Evolutionary conservation across 2,797 vertebrate species (phyloP).

Genomic region (Rousettus madagascariensis): DNA sequence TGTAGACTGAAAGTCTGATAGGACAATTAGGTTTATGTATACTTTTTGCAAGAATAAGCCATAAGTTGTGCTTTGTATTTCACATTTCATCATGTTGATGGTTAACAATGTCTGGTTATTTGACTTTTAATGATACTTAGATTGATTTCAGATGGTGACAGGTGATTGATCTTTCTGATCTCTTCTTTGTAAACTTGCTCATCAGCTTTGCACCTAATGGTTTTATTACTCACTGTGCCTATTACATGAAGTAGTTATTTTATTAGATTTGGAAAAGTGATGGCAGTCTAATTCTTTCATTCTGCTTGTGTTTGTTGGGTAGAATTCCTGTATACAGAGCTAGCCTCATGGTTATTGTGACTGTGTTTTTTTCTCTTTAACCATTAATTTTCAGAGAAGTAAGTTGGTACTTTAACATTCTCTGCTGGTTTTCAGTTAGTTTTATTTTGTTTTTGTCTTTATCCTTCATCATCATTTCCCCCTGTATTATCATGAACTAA

Average conservation of each 20-base stretch:
- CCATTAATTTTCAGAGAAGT: slow-evolving; percentile 31
- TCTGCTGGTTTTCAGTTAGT: background rate
- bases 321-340: background rate
- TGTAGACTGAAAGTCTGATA: background rate
- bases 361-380: background rate
- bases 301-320: slow-evolving; percentile 1
- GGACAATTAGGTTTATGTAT: background rate
- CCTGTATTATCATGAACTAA: background rate
- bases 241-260: background rate
- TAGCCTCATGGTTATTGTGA: background rate
- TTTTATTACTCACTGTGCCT: background rate
- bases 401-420: background rate
- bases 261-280: background rate
- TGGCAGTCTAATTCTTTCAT: background rate
- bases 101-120: background rate
- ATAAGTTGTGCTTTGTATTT: background rate
- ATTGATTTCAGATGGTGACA: background rate
- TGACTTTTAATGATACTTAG: background rate
- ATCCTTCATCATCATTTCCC: background rate
- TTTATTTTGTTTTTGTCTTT: slow-evolving; percentile 23
- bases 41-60: background rate
- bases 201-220: background rate
- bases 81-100: background rate
- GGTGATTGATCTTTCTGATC: background rate
- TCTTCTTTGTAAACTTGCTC: background rate